Evolutionary conservation across 35 echinoderm and acorn worm species (phyloP), one percentile per base, ranked within the genome.

Genomic region (Stichopus chloronotus): DNA sequence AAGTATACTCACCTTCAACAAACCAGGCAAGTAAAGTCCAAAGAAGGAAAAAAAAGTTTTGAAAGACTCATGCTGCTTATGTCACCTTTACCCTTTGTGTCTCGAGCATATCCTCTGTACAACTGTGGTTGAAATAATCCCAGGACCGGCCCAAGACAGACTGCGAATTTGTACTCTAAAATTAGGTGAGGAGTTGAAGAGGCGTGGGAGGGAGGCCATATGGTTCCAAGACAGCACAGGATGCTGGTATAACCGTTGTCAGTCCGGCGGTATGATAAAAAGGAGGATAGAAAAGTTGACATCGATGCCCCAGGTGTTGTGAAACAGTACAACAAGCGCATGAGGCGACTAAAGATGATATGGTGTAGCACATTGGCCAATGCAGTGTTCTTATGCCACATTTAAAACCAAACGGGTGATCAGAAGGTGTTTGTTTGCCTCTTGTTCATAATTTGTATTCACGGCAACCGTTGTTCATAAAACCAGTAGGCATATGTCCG

Each of bases 141-240:
- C n/a, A n/a, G n/a, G n/a, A n/a, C n/a, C n/a, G n/a, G n/a, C n/a
- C n/a, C n/a, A n/a, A 20, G 76, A 78, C 12, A 0, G 53, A 20
- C 80, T 56, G 52, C 1, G 53, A 83, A 83, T 57, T 55, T 83
- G 80, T 16, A 83, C 80, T 56, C 80, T 83, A 4, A n/a, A n/a
- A 1, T 56, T 83, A 52, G 80, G 80, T 83, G 80, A 83, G 80
- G 80, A 83, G 80, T 56, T 56, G 21, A 81, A 81, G 78, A 80
- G 43, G 43, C 5, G 21, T 2, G 68, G 78, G 25, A 0, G 25
- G 21, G 24, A 24, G 80, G 80, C 56, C 80, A 16, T 83, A 83
- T 56, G 80, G 56, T 56, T 83, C 52, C 12, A 83, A 83, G 80
- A 83, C 80, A 56, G 80, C 43, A 55, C 80, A 83, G 80, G 52